phyloP scores from a whole-genome alignment of 2,113 vertebrate species.

The Camelus bactrianus region DNA sequence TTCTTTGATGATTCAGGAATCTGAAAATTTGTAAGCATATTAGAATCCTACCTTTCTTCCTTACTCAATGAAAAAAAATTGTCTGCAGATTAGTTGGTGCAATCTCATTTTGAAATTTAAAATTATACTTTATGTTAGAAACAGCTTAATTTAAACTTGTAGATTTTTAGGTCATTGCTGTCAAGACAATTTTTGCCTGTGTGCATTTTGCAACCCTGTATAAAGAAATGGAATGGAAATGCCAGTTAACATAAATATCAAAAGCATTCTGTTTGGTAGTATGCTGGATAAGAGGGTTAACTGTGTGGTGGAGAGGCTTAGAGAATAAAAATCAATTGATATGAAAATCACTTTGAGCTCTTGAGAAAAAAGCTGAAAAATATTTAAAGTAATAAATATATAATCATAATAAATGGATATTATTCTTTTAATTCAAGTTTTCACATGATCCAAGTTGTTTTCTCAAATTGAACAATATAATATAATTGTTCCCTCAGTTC shows the following conservation, averaged over 20 bases:
- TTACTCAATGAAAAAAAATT: neutral
- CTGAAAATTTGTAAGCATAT: neutral
- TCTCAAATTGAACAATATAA: neutral
- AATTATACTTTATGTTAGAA: neutral
- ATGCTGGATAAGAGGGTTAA: neutral
- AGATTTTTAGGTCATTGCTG: neutral
- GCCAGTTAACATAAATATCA: neutral
- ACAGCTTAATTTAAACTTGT: neutral
- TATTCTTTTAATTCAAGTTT: neutral
- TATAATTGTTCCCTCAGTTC: neutral
- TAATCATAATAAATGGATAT: neutral
- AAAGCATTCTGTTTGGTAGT: neutral
- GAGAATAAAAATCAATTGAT: neutral
- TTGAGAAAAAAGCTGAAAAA: neutral
- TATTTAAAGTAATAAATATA: neutral
- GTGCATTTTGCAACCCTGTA: neutral
- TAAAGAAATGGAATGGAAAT: neutral
- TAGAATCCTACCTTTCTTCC: neutral
- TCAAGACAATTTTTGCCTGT: neutral
- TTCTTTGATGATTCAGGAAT: neutral
- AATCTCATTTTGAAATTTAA: constrained; percentile 8
- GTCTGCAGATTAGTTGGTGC: neutral
- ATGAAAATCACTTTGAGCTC: neutral
- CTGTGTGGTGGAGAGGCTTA: neutral
- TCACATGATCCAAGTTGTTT: neutral